Evolutionary conservation across 2,888 invertebrate genomes (phyloP), one percentile per base, ranked within the genome.

Genomic region (Troides helena): DNA sequence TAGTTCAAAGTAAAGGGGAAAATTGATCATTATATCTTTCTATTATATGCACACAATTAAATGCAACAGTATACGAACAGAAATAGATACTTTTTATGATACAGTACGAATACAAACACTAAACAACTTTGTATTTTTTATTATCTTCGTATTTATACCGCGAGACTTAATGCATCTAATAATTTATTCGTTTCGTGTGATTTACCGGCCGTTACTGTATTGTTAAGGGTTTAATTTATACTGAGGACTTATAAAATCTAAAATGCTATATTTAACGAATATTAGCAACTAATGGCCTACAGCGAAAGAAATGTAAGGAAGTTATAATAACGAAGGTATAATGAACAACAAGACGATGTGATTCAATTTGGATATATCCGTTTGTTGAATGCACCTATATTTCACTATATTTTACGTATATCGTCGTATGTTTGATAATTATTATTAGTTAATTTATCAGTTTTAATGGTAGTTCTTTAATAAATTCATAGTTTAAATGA

Each of bases 131-230:
- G 73, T 73, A 72, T 67, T 75, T 77, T 85, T 85, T 85, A 85
- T 81, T 81, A 81, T 77, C 80, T 76, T 80, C 73, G 75, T 83
- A 85, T 85, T 84, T 85, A 85, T 81, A 82, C 76, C 75, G 69
- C 75, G 78, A 73, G 75, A 79, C 76, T 86, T 86, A 85, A 88
- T 84, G 84, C 76, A 80, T 82, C 81, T 80, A 83, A 85, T 87
- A 87, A 85, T 87, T 87, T 89, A 88, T 87, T 85, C 79, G 82
- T 85, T 84, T 84, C 81, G 73, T 78, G 83, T 87, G 88, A 90
- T 88, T 88, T 88, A 89, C 81, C 77, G 82, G 76, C 85, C 80
- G 86, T 88, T 86, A 85, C 80, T 78, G 82, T 70, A 82, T 81
- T 81, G 81, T 84, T 81, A 83, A 85, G 80, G 80, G 83, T 84